Base-by-base conservation (phyloP, 2,797 vertebrate species). In the Iguana delicatissima region DNA sequence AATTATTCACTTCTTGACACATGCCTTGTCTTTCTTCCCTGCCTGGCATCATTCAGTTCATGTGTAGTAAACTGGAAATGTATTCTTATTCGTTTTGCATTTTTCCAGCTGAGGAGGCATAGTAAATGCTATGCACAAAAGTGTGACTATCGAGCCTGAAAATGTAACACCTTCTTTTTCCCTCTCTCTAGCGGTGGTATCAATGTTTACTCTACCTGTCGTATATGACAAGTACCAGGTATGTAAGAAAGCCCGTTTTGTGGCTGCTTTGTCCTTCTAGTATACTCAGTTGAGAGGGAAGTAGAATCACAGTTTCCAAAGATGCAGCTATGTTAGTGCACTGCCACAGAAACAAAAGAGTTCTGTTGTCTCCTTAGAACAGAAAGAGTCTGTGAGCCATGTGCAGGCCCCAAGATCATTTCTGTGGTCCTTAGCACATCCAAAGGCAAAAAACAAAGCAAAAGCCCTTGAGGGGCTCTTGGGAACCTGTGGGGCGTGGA, bases 151-250 rank as follows among this genome's bases (percentile, higher is more conserved):
- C 4, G 55, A 3, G 69, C 46, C 81, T 89, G 89, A 93, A 82
- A 94, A 81, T 89, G 1, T 97, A 96, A 97, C 69, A 1, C 72
- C 46, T 22, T 73, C 76, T 83, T 93, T 93, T 87, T 80, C 93
- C 93, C 85, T 94, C 89, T 96, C 86, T 93, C 22, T 95, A 99
- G 99, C 98, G 95, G 99, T 99, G 97, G 98, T 99, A 93, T 99
- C 98, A 91, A 99, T 99, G 99, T 99, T 99, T 97, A 98, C 98
- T 93, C 98, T 99, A 97, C 99, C 99, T 0, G 98, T 99, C 95
- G 98, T 99, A 96, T 99, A 99, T 87, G 98, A 99, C 97, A 99
- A 99, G 96, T 98, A 99, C 96, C 99, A 99, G 99, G 99, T 99
- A 98, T 89, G 97, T 94, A 76, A 90, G 77, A 0, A 89, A 4